Evolutionary conservation across 2,888 invertebrate species (phyloP), one percentile per base, ranked within the genome.

Genomic region (Eupithecia inturbata): DNA sequence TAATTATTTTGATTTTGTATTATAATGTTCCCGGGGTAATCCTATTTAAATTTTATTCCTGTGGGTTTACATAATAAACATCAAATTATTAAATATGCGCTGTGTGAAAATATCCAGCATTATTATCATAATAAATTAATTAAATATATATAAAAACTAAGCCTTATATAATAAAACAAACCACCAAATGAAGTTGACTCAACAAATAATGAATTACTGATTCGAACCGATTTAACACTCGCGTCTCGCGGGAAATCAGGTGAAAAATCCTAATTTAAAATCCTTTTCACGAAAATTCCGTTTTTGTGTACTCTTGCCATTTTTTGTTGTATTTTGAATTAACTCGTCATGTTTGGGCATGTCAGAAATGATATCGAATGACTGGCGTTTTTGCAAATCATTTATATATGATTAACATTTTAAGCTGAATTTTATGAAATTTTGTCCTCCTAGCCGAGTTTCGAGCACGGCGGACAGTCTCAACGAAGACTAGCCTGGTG

Each of bases 161-260:
- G n/a, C n/a, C n/a, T 12, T 0, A 26, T 26, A 57, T 53, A 53
- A 22, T 57, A 26, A 57, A 22, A 14, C 1, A 57, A 14, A 22
- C 53, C 10, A 57, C n/a, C 22, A 57, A 57, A 57, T 14, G 26
- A 12, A 57, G 26, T 14, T 5, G 14, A 16, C 72, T 69, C 60
- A 69, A 22, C 63, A 68, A 68, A 69, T 73, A n/a, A 63, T 68
- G 36, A 26, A 68, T 36, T 41, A 53, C 57, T 33, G 64, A 57
- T 69, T 64, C 22, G 66, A 45, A 41, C 66, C 63, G 60, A 69
- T 70, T 70, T 68, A 70, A 67, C 73, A 67, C 49, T 62, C 36
- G 2, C 4, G n/a, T 22, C 74, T 39, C 33, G 9, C 36, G 74
- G 74, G 74, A 74, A 74, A 74, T 74, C 71, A 69, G 63, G 57